phyloP scores from a whole-genome alignment of 2,113 vertebrate genomes.

The Rana temporaria region DNA sequence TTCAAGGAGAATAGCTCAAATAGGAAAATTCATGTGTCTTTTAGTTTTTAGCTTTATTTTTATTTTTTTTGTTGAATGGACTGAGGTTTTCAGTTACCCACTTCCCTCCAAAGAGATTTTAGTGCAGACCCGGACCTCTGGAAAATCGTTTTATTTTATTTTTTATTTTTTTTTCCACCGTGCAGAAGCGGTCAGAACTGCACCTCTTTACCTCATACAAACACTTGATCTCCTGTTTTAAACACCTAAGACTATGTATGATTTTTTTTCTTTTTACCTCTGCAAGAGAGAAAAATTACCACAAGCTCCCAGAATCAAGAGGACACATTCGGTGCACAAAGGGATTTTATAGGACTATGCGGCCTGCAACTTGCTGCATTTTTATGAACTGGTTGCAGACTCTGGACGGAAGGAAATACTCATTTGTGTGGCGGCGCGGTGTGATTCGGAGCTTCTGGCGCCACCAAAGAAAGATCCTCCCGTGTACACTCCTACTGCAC shows the following conservation, averaged over 20 bases:
- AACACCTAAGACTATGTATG: slow-evolving; percentile 47
- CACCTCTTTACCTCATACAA: slow-evolving; percentile 53
- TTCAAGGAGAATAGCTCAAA: slow-evolving; percentile 81
- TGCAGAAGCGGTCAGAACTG: slow-evolving; percentile 61
- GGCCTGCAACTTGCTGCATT: not conserved
- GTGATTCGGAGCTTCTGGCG: not conserved
- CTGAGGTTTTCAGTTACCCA: slow-evolving; percentile 89
- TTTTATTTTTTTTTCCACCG: slow-evolving; percentile 65
- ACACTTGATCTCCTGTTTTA: slow-evolving; percentile 55
- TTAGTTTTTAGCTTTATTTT: slow-evolving; percentile 79
- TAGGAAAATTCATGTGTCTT: slow-evolving; percentile 82
- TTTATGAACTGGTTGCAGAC: slow-evolving; percentile 6
- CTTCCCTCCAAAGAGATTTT: slow-evolving; percentile 74
- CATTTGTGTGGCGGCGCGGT: not conserved
- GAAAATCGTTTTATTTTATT: not conserved
- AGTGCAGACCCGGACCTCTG: slow-evolving; percentile 4
- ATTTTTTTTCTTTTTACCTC: slow-evolving; percentile 28
- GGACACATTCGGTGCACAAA: not conserved
- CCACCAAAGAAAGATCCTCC: not conserved
- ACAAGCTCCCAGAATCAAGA: slow-evolving; percentile 5
- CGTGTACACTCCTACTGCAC: slow-evolving; percentile 5
- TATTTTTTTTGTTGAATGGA: slow-evolving; percentile 69
- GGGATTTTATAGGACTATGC: not conserved
- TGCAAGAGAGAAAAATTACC: slow-evolving; percentile 23
- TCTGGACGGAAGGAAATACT: not conserved